Percentiles rank a stretch among this genome's conserved stretches.
These are phyloP conservation scores for Oreochromis grahami DNA, from an alignment of 2,797 vertebrate genomes.

Conservation along the genomic window DNA sequence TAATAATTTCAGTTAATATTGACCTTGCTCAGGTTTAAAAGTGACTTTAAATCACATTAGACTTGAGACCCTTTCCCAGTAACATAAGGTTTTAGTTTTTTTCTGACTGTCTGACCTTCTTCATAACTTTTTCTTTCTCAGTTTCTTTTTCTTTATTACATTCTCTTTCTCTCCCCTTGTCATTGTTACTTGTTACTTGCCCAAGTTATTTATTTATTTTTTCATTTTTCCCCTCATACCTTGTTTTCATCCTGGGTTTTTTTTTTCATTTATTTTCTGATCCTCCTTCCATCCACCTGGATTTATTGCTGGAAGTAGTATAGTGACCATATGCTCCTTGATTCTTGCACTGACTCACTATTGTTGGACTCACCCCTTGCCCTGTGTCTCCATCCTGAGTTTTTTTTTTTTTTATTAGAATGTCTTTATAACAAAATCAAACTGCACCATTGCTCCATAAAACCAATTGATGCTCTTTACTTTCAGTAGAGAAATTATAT, in stretches of 20 bases:
- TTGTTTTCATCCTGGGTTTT: background rate
- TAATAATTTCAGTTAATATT: background rate
- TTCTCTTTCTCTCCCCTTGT: background rate
- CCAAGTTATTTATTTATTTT: background rate
- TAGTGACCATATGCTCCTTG: constrained; percentile 28
- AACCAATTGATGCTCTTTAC: constrained; percentile 18
- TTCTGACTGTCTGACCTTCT: background rate
- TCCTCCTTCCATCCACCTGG: background rate
- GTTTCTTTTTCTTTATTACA: background rate
- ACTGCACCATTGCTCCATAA: constrained; percentile 31
- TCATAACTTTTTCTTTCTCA: background rate
- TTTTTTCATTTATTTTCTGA: background rate
- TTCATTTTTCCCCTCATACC: background rate
- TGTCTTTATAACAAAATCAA: constrained; percentile 54
- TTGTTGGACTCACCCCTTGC: constrained; percentile 10
- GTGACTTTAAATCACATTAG: background rate
- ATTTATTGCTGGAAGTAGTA: constrained; percentile 21
- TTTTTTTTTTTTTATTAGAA: constrained; percentile 55
- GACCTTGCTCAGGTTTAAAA: background rate
- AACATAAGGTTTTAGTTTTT: background rate
- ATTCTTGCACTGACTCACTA: background rate
- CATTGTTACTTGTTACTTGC: background rate
- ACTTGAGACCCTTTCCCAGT: background rate
- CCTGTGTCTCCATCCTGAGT: constrained; percentile 3
- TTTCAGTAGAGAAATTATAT: constrained; percentile 30